Evolutionary conservation across 1,140 invertebrate species (phyloP), one percentile per base, ranked within the genome.

Genomic region (Leptopilina boulardi): DNA sequence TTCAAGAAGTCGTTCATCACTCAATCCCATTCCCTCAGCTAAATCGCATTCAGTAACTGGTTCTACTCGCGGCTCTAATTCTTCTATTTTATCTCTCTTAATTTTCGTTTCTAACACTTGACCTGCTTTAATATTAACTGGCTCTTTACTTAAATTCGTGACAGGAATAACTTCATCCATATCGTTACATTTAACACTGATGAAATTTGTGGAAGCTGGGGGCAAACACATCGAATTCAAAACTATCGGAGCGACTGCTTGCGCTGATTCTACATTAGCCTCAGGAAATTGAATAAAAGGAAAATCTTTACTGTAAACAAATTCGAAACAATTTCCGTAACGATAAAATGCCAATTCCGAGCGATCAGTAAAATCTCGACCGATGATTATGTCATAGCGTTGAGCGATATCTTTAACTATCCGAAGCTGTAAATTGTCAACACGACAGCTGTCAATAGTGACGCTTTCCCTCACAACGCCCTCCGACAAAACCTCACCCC

Each of bases 291-390:
- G 44, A 47, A n/a, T n/a, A n/a, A 47, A 47, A 0, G 44, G 44
- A 47, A 47, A 47, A 47, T 47, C 44, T 47, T 47, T 47, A 47
- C 44, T 47, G 4, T 47, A n/a, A 47, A 47, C n/a, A 47, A 47
- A 47, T n/a, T 47, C 44, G 15, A 47, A 47, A n/a, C 15, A 1
- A 47, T 47, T 47, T 2, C 44, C 44, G 15, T 1, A 47, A 2
- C 44, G 44, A 47, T 47, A 47, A 47, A 15, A 47, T 2, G 44
- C 44, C 44, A 47, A 47, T n/a, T 41, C 70, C 51, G 73, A 19
- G 1, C 56, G 44, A 21, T 75, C 59, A 38, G 77, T 78, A 42
- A 59, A 78, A 59, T 51, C 23, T 18, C 54, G 71, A 51, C 77
- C 72, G 13, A 78, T 78, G 2, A 74, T 42, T 26, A 47, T 6